A percentile compares a stretch with the other conserved stretches of the same genome.
phyloP scores from a whole-genome alignment of 2,888 invertebrate species.

The Dascillus cervinus region DNA sequence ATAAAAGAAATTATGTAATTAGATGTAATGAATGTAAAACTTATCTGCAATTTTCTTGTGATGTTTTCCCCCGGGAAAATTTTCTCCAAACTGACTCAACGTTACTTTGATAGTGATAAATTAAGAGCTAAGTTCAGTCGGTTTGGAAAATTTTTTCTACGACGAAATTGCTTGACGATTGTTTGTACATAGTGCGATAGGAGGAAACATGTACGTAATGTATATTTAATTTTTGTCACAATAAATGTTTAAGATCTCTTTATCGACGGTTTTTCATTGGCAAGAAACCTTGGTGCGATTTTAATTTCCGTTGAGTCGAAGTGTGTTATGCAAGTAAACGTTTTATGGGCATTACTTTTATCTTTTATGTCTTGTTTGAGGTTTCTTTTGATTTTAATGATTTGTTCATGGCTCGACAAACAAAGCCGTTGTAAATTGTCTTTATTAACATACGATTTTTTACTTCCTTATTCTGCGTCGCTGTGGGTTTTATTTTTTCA shows the following conservation, averaged over 20 bases:
- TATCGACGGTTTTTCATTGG: constrained; percentile 7
- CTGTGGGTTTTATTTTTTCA: too few relatives aligned
- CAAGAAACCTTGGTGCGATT: constrained; percentile 20
- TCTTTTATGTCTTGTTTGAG: constrained; percentile 16
- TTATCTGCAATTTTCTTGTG: constrained; percentile 13
- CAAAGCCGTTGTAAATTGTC: too few relatives aligned
- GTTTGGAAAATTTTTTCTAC: not conserved
- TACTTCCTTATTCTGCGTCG: too few relatives aligned
- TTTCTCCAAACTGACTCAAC: constrained; percentile 9
- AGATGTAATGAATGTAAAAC: constrained; percentile 13
- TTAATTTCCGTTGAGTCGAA: constrained; percentile 30
- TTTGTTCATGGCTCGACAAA: constrained; percentile 16
- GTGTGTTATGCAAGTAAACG: constrained; percentile 26
- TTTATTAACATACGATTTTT: too few relatives aligned
- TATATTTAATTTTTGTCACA: constrained; percentile 42
- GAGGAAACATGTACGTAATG: constrained; percentile 21
- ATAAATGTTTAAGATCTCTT: constrained; percentile 41
- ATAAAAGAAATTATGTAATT: constrained; percentile 5
- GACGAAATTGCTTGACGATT: not conserved
- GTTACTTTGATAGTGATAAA: too few relatives aligned
- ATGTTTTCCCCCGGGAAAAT: constrained; percentile 10
- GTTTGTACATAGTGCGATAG: constrained; percentile 14
- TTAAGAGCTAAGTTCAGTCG: too few relatives aligned
- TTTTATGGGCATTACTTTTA: constrained; percentile 29
- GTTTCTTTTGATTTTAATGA: constrained; percentile 22